Evolutionary conservation across 2,888 invertebrate genomes (phyloP), one percentile per base, ranked within the genome.

Genomic region (Pristionchus arcanus): DNA sequence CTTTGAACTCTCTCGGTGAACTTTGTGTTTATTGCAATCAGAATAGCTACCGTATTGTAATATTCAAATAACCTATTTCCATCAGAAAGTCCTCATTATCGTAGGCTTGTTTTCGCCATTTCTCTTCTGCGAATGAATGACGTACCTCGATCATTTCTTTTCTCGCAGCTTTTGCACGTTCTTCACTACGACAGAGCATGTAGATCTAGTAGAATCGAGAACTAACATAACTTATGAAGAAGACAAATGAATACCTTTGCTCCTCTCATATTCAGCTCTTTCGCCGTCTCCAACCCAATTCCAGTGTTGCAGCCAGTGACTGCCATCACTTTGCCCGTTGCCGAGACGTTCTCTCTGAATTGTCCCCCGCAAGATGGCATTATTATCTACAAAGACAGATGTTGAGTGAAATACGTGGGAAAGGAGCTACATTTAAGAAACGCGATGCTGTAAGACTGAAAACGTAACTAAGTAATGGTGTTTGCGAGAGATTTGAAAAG

Each of bases 311-410:
- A 37, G 5, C 85, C 85, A 2, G 85, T 85, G n/a, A 98, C 96
- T 13, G 99, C 95, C 0, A 97, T 98, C 94, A 97, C 96, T 96
- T 97, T 97, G 0, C 97, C 97, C 89, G 97, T 97, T 15, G 93
- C 94, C 2, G 92, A 93, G 25, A 94, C 94, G 37, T 92, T 90
- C 71, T 95, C 95, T 0, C 87, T 92, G 91, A 95, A 95, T 68
- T 94, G 94, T 2, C 88, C 91, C 53, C 95, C 95, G 11, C 37
- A 63, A 2, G 63, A 63, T 1, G n/a, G 63, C 63, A 63, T 63
- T 4, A 9, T 49, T 49, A 49, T 49, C 42, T 49, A 9, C 1
- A 49, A 49, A 3, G 42, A 49, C 42, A 42, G 42, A 3, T 5
- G 3, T 42, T 42, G 3, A 42, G n/a, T 42, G 9, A 42, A 42